phyloP scores from a whole-genome alignment of 2,797 vertebrate genomes.

The Harpagifer antarcticus region DNA sequence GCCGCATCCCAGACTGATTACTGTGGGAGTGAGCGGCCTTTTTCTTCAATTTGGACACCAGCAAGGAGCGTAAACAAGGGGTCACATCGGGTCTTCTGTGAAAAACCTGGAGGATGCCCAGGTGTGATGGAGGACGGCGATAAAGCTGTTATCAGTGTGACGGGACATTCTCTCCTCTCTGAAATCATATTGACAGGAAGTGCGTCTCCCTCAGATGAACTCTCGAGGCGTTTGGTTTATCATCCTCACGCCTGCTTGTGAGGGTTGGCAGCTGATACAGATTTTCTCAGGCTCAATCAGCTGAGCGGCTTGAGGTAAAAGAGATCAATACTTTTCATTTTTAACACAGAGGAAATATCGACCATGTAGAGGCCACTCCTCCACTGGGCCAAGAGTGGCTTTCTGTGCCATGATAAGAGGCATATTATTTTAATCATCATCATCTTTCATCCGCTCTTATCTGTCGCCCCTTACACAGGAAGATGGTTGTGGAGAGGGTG shows the following conservation, averaged over 20 bases:
- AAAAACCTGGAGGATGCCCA: conserved; percentile 47
- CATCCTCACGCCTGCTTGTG: conserved; percentile 40
- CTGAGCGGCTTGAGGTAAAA: conserved; percentile 74
- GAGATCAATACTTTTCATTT: conserved; percentile 86
- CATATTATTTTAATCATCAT: conserved; percentile 82
- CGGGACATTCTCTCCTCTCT: conserved; percentile 31
- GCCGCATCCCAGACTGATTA: conserved; percentile 67
- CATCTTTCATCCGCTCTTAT: conserved; percentile 77
- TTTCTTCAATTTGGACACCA: conserved; percentile 46
- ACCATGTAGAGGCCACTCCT: conserved; percentile 68
- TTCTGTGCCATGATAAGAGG: conserved; percentile 69
- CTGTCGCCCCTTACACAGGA: conserved; percentile 47
- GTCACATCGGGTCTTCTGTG: conserved; percentile 21
- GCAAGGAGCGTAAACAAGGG: conserved; percentile 43
- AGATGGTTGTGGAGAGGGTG: conserved; percentile 39
- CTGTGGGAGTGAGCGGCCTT: conserved; percentile 50
- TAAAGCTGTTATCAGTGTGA: conserved; percentile 65
- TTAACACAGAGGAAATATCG: conserved; percentile 81
- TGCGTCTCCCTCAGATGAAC: conserved; percentile 57
- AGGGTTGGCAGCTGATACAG: conserved; percentile 63
- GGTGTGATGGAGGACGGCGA: conserved; percentile 63
- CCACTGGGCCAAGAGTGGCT: conserved; percentile 57
- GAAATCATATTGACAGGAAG: conserved; percentile 69
- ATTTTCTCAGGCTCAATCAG: conserved; percentile 80
- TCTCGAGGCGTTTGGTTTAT: conserved; percentile 53